Percentiles rank a stretch among this genome's conserved stretches.
phyloP scores from a whole-genome alignment of 2,113 vertebrate genomes.

The Onychorhynchus coronatus region DNA sequence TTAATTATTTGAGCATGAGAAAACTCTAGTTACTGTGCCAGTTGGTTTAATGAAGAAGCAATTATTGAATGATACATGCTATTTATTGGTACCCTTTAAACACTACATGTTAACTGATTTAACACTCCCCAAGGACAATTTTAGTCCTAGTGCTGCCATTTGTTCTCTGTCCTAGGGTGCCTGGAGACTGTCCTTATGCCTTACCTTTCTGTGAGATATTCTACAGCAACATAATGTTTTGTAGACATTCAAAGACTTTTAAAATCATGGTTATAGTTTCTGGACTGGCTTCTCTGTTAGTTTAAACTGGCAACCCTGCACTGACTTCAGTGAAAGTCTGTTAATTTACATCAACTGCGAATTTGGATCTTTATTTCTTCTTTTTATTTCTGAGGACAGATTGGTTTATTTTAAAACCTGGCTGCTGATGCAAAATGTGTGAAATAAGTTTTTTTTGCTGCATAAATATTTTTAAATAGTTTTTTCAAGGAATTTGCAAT shows the following conservation, averaged over 20 bases:
- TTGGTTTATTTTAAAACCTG: conserved; percentile 62
- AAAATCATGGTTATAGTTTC: neutral
- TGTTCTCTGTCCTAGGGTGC: neutral
- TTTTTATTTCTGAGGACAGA: conserved; percentile 50
- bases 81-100: neutral
- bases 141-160: neutral
- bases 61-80: neutral
- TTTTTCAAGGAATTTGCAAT: conserved; percentile 59
- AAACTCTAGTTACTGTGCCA: neutral
- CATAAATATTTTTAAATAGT: conserved; percentile 53
- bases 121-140: neutral
- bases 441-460: conserved; percentile 52
- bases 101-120: neutral
- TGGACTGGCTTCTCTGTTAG: conserved; percentile 34
- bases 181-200: neutral
- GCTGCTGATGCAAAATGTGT: conserved; percentile 43
- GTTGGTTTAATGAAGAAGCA: neutral
- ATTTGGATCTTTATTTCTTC: conserved; percentile 56
- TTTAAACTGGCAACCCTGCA: conserved; percentile 43
- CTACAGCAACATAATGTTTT: neutral
- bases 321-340: conserved; percentile 23
- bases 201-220: neutral
- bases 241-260: neutral
- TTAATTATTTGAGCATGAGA: neutral
- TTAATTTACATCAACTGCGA: conserved; percentile 34